phyloP scores from a whole-genome alignment of 2,888 invertebrate genomes.

The Schizaphis graminum region DNA sequence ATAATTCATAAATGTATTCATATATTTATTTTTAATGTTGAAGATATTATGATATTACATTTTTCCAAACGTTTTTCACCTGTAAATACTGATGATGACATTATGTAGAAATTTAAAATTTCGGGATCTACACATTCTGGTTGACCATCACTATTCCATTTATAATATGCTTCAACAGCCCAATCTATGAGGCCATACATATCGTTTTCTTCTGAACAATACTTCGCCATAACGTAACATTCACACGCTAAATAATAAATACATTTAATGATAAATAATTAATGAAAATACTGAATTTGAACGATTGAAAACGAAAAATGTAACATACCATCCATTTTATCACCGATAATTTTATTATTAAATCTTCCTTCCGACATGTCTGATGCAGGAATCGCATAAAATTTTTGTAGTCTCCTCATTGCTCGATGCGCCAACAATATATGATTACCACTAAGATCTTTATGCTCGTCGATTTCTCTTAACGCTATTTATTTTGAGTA shows the following conservation, averaged over 20 bases:
- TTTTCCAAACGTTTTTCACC: neutral
- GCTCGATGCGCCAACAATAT: neutral
- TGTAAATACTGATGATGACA: neutral
- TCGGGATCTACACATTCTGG: neutral
- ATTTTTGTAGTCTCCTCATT: neutral
- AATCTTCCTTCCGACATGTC: slow-evolving; percentile 11
- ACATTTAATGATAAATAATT: neutral
- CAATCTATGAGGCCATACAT: neutral
- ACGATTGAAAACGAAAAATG: neutral
- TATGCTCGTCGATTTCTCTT: neutral
- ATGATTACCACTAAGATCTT: neutral
- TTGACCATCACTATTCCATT: neutral
- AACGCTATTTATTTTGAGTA: neutral
- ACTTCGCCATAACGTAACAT: neutral
- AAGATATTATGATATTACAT: neutral
- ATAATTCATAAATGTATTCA: too few relatives aligned
- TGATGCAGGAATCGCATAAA: slow-evolving; percentile 1
- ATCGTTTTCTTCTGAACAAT: neutral
- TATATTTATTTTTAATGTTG: neutral
- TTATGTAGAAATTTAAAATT: neutral
- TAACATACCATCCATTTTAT: slow-evolving; percentile 12
- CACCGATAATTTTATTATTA: neutral
- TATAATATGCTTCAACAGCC: neutral
- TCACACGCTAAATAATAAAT: slow-evolving; percentile 23
- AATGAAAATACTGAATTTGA: neutral